A percentile compares a stretch with the other conserved stretches of the same genome.
Conservation (phyloP, 35 echinoderm and acorn worm species). For the Diadema setosum region DNA sequence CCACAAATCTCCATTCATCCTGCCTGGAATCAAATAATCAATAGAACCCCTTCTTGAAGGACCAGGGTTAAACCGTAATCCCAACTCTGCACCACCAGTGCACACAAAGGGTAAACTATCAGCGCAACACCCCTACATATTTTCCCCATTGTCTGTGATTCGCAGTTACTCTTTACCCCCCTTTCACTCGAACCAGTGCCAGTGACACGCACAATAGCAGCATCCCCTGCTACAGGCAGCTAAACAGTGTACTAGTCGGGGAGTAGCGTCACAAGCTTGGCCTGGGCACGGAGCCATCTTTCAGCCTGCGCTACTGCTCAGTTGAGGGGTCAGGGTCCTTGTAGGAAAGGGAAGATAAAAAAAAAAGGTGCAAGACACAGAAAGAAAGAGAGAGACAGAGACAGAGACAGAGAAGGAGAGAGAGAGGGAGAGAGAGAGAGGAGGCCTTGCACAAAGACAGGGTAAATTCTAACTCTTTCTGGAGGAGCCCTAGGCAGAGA, state of each 20-base stretch:
- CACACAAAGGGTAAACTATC: not conserved
- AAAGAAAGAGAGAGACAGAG: not conserved
- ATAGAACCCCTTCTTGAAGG: not conserved
- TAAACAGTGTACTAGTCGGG: not conserved
- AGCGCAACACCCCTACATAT: not conserved
- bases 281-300: conserved; percentile 10
- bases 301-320: not conserved
- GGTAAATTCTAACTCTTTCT: not conserved
- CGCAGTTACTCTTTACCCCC: not conserved
- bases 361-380: too few species aligned
- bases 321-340: conserved; percentile 20
- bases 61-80: not conserved
- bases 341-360: not conserved
- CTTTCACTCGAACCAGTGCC: not conserved
- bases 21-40: not conserved
- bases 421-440: not conserved
- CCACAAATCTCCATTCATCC: not conserved
- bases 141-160: not conserved
- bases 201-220: not conserved
- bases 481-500: not conserved
- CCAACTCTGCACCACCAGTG: not conserved
- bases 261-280: not conserved
- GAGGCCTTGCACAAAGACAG: not conserved
- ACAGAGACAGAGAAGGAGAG: not conserved
- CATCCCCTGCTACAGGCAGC: not conserved